phyloP scores from a whole-genome alignment of 2,113 vertebrate genomes.

The Spizaetus ornatus region DNA sequence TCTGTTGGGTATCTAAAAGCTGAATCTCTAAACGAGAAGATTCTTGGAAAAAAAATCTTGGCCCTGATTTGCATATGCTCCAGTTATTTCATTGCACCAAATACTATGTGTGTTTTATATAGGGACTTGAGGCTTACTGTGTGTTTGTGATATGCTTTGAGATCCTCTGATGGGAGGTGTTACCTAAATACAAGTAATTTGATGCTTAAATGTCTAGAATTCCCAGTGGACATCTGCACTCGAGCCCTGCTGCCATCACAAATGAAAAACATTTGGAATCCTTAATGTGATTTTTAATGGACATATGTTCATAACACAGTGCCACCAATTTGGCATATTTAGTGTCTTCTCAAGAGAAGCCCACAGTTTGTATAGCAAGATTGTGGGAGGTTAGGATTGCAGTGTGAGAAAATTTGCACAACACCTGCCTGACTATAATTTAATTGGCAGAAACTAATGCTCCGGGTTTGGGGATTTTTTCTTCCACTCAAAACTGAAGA shows the following conservation, averaged over 20 bases:
- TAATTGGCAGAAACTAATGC: slow-evolving; percentile 63
- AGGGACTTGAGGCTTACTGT: neutral
- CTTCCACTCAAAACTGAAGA: neutral
- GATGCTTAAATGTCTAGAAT: slow-evolving; percentile 45
- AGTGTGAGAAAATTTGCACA: slow-evolving; percentile 63
- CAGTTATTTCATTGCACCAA: slow-evolving; percentile 18
- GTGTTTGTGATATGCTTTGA: slow-evolving; percentile 44
- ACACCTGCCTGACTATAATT: slow-evolving; percentile 62
- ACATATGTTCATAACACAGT: slow-evolving; percentile 62
- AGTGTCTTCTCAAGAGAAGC: slow-evolving; percentile 64
- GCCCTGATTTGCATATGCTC: slow-evolving; percentile 17
- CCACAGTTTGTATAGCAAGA: slow-evolving; percentile 67
- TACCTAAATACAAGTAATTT: slow-evolving; percentile 60
- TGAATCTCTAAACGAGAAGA: slow-evolving; percentile 4
- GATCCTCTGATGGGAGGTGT: slow-evolving; percentile 47
- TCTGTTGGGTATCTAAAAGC: neutral
- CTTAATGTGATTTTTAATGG: slow-evolving; percentile 63
- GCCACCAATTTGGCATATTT: slow-evolving; percentile 63
- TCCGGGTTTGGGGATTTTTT: neutral
- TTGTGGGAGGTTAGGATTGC: slow-evolving; percentile 67
- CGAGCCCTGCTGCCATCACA: slow-evolving; percentile 48
- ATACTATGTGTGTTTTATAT: neutral
- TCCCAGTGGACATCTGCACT: slow-evolving; percentile 57
- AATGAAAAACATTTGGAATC: slow-evolving; percentile 67
- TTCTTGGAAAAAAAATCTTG: neutral